phyloP scores from a whole-genome alignment of 2,888 invertebrate species.

The Drosophila prolongata region DNA sequence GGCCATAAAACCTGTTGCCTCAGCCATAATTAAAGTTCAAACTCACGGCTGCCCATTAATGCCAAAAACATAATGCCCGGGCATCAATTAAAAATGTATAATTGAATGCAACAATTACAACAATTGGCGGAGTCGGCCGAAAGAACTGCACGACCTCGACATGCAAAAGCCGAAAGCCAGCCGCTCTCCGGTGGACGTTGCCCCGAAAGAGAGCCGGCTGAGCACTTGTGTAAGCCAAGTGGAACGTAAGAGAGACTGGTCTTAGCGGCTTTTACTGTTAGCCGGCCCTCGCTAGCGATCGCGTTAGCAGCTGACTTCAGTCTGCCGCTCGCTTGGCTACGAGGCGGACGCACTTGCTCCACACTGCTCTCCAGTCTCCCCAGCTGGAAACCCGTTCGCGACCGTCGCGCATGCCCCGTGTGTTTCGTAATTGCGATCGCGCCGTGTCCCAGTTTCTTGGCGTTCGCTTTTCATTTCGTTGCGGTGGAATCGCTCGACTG shows the following conservation, averaged over 20 bases:
- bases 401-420: slow-evolving; percentile 65
- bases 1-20: slow-evolving; percentile 14
- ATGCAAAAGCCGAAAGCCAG: slow-evolving; percentile 60
- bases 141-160: slow-evolving; percentile 77
- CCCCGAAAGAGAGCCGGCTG: slow-evolving; percentile 36
- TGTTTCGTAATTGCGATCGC: slow-evolving; percentile 74
- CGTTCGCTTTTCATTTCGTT: slow-evolving; percentile 65
- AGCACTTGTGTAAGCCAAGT: slow-evolving; percentile 8
- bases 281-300: slow-evolving; percentile 46
- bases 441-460: slow-evolving; percentile 73
- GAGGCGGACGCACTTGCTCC: slow-evolving; percentile 74
- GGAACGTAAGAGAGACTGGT: slow-evolving; percentile 19
- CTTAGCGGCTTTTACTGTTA: slow-evolving; percentile 78
- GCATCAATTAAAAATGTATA: slow-evolving; percentile 69
- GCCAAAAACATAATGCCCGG: slow-evolving; percentile 55
- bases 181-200: slow-evolving; percentile 61
- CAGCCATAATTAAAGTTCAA: slow-evolving; percentile 67
- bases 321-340: slow-evolving; percentile 81
- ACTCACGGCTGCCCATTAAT: slow-evolving; percentile 63
- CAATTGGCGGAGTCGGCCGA: slow-evolving; percentile 33
- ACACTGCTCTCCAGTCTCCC: slow-evolving; percentile 10
- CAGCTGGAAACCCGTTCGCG: slow-evolving; percentile 50
- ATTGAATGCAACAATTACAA: slow-evolving; percentile 66
- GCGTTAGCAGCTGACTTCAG: slow-evolving; percentile 74
- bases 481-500: slow-evolving; percentile 30